These are phyloP conservation scores for Drosophila lacertosa DNA, from an alignment of 1,140 invertebrate species.

Conservation along the genomic window DNA sequence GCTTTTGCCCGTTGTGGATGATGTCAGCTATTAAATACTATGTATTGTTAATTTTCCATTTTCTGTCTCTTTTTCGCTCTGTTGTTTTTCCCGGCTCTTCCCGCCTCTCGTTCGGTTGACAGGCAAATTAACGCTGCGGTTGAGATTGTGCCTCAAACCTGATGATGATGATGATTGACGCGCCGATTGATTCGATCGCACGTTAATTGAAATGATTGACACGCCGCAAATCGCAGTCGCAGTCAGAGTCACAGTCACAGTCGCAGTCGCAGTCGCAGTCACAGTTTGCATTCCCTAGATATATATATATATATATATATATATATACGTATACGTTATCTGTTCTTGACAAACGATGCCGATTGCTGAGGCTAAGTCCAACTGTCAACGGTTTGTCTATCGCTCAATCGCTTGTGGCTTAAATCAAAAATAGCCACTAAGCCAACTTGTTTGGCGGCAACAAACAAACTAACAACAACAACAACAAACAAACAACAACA, in stretches of 20 bases:
- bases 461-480: too few relatives aligned
- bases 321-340: constrained; percentile 28
- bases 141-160: constrained; percentile 32
- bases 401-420: constrained; percentile 65
- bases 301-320: constrained; percentile 1
- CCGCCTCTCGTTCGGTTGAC: constrained; percentile 24
- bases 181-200: constrained; percentile 75
- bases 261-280: constrained; percentile 18
- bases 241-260: constrained; percentile 31
- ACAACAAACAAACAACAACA: too few relatives aligned
- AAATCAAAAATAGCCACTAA: constrained; percentile 56
- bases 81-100: background rate
- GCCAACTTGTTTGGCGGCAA: constrained; percentile 17
- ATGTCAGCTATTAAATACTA: too few relatives aligned
- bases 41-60: too few relatives aligned
- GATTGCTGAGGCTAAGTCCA: constrained; percentile 8
- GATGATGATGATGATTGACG: constrained; percentile 79
- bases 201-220: constrained; percentile 80
- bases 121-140: constrained; percentile 78
- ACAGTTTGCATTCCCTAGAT: constrained; percentile 10
- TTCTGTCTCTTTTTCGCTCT: background rate
- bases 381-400: constrained; percentile 70
- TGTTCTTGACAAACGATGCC: constrained; percentile 67
- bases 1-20: too few relatives aligned
- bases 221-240: constrained; percentile 22